A percentile compares a stretch with the other conserved stretches of the same genome.
Conservation (phyloP, 1,140 invertebrate species). For the Drosophila mayri region DNA sequence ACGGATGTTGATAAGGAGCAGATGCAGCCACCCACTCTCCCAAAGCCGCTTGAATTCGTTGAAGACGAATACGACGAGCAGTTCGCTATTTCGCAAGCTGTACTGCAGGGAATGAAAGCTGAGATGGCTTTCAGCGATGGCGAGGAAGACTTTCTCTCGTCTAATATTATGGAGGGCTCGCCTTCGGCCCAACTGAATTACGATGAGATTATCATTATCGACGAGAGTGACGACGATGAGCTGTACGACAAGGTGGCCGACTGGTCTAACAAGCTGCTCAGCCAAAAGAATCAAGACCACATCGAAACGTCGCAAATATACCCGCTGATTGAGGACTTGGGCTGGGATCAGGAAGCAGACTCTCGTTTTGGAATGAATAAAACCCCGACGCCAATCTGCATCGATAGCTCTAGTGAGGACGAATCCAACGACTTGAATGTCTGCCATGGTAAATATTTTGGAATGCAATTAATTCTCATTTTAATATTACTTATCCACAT, state of each 20-base stretch:
- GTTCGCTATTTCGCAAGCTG: slow-evolving; percentile 54
- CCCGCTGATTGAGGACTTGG: slow-evolving; percentile 13
- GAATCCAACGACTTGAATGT: neutral
- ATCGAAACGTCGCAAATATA: slow-evolving; percentile 49
- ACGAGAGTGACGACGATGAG: slow-evolving; percentile 61
- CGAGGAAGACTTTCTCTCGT: slow-evolving; percentile 10
- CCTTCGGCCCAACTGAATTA: slow-evolving; percentile 18
- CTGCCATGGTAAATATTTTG: slow-evolving; percentile 1
- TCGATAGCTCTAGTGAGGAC: slow-evolving; percentile 27
- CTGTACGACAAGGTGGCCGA: slow-evolving; percentile 58
- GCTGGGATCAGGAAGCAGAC: slow-evolving; percentile 8
- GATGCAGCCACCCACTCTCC: neutral
- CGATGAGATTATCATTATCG: slow-evolving; percentile 52
- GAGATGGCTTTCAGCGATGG: slow-evolving; percentile 53
- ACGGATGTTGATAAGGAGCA: neutral
- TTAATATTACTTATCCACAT: too few species aligned
- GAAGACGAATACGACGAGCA: slow-evolving; percentile 56
- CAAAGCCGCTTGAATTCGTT: neutral
- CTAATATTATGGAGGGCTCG: slow-evolving; percentile 3
- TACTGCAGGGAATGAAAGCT: slow-evolving; percentile 68
- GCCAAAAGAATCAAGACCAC: slow-evolving; percentile 36
- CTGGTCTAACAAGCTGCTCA: slow-evolving; percentile 73
- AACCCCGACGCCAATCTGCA: neutral
- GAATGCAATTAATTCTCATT: neutral
- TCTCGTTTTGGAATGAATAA: neutral